Evolutionary conservation across 2,888 invertebrate genomes (phyloP), one percentile per base, ranked within the genome.

Genomic region (Carpatolechia fugitivella): DNA sequence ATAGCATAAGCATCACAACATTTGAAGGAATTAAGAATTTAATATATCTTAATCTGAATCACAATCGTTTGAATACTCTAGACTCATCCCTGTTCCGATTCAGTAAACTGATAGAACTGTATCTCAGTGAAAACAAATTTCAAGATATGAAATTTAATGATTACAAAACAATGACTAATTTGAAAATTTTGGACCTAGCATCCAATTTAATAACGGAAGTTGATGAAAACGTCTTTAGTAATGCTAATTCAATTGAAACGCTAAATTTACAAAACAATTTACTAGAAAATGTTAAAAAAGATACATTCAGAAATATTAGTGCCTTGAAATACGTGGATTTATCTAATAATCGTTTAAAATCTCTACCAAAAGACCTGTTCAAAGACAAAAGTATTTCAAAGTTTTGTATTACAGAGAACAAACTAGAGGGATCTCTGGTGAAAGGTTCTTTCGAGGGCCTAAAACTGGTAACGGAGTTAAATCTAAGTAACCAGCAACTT

Each of bases 381-480:
- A 74, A 69, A 63, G 69, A 68, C 10, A 80, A 74, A 62, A 63
- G 58, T n/a, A 62, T 86, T 30, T 40, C 54, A 4, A 14, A 3
- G 0, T 82, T 86, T 68, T 68, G 65, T 8, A 63, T 85, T 7
- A 53, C 57, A 38, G 64, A 63, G 11, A 86, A 86, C 52, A 57
- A 57, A 29, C 56, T 86, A 40, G 64, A 74, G 61, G 82, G 82
- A 14, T 36, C 71, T 14, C 44, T 86, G 11, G 52, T 56, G 8
- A 75, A 62, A 62, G 83, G 82, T 3, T 73, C 58, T 36, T 84
- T 86, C 64, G 75, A 80, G 50, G 85, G 85, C 1, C 58, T 86
- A 11, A 58, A 56, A 24, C 36, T 57, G 38, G 68, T 78, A 3
- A 57, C 52, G 18, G 57, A 62, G 24, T 56, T 86, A 53, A 74